Conservation (phyloP, 2,797 vertebrate species). For the Alca torda region DNA sequence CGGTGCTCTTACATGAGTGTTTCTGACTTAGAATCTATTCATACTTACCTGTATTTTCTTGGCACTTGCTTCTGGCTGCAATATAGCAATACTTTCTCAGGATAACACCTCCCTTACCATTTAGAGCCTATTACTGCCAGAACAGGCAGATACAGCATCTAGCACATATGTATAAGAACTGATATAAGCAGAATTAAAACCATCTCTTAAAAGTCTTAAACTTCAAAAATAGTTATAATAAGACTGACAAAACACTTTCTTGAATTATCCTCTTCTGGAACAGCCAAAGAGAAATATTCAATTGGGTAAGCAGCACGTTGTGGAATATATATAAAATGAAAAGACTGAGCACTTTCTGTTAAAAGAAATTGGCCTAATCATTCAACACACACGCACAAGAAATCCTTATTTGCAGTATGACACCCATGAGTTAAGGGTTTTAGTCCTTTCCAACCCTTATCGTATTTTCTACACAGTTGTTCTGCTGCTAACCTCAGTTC, state of each 20-base stretch:
- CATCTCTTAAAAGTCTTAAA: neutral
- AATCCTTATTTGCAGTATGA: neutral
- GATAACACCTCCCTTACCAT: neutral
- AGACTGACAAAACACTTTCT: neutral
- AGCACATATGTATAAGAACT: neutral
- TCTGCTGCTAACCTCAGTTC: neutral
- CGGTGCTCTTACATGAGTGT: neutral
- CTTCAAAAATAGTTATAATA: neutral
- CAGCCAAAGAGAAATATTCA: neutral
- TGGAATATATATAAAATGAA: neutral
- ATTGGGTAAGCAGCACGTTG: neutral
- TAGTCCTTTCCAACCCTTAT: neutral
- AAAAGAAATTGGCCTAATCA: neutral
- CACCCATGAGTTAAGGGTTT: neutral
- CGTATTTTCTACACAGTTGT: neutral
- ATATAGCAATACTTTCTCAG: neutral
- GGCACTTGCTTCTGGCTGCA: neutral
- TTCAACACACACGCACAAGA: neutral
- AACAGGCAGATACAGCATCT: neutral
- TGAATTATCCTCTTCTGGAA: neutral
- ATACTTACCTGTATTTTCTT: neutral
- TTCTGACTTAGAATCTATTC: neutral
- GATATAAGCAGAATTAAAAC: neutral
- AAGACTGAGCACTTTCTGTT: neutral
- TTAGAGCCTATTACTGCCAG: neutral